Conservation (phyloP, 2,888 invertebrate species). For the Ferdinandea cuprea region DNA sequence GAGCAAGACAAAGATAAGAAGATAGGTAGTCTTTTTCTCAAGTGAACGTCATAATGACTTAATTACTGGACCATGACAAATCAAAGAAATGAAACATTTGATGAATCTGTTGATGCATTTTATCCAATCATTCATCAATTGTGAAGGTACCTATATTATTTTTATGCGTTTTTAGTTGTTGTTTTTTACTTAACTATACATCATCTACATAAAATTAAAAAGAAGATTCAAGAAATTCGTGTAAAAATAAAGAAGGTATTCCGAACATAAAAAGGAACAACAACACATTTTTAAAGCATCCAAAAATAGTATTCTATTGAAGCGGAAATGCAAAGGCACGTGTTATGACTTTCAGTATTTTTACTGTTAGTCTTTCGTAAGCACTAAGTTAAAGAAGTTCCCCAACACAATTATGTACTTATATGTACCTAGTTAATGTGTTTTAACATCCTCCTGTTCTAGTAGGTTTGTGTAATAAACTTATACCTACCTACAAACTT, state of each 20-base stretch:
- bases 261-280: not conserved
- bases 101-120: not conserved
- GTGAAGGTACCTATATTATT: not conserved
- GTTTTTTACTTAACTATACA: not conserved
- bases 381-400: not conserved
- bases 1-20: too few relatives aligned
- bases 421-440: not conserved
- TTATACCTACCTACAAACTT: not conserved
- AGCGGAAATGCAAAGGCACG: slow-evolving; percentile 56
- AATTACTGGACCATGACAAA: slow-evolving; percentile 15
- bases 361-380: slow-evolving; percentile 34
- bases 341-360: slow-evolving; percentile 47
- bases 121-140: slow-evolving; percentile 5
- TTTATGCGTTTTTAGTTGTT: not conserved
- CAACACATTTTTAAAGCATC: slow-evolving; percentile 9
- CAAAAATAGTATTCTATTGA: slow-evolving; percentile 51
- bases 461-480: not conserved
- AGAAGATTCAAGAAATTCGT: slow-evolving; percentile 10
- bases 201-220: not conserved
- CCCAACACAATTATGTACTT: too few relatives aligned
- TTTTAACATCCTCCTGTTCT: not conserved
- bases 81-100: not conserved
- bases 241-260: slow-evolving; percentile 33
- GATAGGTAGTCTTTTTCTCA: not conserved
- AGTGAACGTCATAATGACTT: slow-evolving; percentile 17